A percentile compares a stretch with the other conserved stretches of the same genome.
These are phyloP conservation scores for Anthopleura xanthogrammica DNA, from an alignment of 92 coral and sea anemone genomes.

Conservation along the genomic window DNA sequence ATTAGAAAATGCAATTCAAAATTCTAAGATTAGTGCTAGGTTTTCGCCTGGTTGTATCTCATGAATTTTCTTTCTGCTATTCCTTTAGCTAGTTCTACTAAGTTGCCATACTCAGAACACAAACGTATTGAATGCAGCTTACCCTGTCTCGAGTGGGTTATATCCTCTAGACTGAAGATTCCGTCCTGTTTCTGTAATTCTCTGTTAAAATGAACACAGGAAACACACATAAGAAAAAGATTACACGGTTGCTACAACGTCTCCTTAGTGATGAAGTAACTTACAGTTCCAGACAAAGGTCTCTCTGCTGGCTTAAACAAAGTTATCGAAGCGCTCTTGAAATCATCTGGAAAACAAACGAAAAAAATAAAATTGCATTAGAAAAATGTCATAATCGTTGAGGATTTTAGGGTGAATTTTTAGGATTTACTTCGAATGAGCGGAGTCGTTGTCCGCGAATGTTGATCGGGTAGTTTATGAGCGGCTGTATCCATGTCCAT, in stretches of 20 bases:
- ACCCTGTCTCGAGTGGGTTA: conserved; percentile 80
- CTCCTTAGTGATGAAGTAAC: conserved; percentile 14
- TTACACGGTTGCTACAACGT: not conserved
- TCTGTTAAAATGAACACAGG: conserved; percentile 40
- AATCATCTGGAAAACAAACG: conserved; percentile 73
- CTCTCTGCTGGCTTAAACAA: conserved; percentile 84
- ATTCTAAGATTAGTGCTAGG: too few relatives aligned
- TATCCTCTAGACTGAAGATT: conserved; percentile 71
- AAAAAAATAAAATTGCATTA: not conserved
- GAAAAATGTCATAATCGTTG: not conserved
- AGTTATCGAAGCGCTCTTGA: conserved; percentile 79
- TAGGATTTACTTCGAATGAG: conserved; percentile 62
- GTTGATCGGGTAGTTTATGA: conserved; percentile 91
- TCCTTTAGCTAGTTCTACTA: too few relatives aligned
- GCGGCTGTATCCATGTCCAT: conserved; percentile 98
- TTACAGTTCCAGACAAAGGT: conserved; percentile 91
- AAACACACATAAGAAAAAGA: not conserved
- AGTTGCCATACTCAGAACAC: not conserved
- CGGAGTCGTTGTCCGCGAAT: conserved; percentile 87
- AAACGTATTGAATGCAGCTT: conserved; percentile 5
- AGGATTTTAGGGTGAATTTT: not conserved
- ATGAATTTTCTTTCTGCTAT: too few relatives aligned
- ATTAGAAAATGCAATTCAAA: too few relatives aligned
- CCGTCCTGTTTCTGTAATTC: conserved; percentile 79
- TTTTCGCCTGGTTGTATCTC: not conserved